phyloP scores from a whole-genome alignment of 1,140 invertebrate species.

The Sitobion miscanthi region DNA sequence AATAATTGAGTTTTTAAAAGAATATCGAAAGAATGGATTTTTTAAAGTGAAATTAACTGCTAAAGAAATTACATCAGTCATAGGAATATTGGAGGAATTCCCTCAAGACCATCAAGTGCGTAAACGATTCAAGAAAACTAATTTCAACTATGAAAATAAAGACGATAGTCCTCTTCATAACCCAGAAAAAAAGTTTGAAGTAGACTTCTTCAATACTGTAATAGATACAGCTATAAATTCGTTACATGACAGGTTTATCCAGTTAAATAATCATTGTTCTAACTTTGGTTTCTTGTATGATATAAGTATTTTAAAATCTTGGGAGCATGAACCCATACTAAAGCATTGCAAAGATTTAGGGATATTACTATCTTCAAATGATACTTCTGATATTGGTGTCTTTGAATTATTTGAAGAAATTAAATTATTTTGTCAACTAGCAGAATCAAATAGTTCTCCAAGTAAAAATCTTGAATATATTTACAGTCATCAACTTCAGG shows the following conservation, averaged over 20 bases:
- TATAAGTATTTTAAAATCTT: constrained; percentile 4
- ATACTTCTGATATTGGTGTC: no score
- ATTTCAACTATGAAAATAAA: background rate
- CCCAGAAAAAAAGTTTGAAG: constrained; percentile 36
- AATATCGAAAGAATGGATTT: background rate
- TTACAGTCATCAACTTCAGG: constrained; percentile 10
- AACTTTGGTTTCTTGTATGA: constrained; percentile 40
- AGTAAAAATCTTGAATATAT: constrained; percentile 34
- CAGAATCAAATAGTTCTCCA: constrained; percentile 12
- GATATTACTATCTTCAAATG: no score
- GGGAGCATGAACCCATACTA: constrained; percentile 27
- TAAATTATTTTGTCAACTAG: no score
- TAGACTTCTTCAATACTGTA: constrained; percentile 19
- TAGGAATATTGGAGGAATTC: background rate
- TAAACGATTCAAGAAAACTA: background rate
- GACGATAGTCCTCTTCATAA: constrained; percentile 19
- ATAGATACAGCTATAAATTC: constrained; percentile 22
- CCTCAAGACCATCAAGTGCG: background rate
- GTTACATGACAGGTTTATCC: background rate
- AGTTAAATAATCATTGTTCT: constrained; percentile 31
- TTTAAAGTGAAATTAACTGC: background rate
- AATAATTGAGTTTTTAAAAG: background rate
- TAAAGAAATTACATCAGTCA: background rate
- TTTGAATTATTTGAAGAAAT: no score
- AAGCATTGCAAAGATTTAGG: background rate